Percentiles rank a stretch among this genome's conserved stretches.
Conservation (phyloP, 2,888 invertebrate species). For the Polymixis flavicincta region DNA sequence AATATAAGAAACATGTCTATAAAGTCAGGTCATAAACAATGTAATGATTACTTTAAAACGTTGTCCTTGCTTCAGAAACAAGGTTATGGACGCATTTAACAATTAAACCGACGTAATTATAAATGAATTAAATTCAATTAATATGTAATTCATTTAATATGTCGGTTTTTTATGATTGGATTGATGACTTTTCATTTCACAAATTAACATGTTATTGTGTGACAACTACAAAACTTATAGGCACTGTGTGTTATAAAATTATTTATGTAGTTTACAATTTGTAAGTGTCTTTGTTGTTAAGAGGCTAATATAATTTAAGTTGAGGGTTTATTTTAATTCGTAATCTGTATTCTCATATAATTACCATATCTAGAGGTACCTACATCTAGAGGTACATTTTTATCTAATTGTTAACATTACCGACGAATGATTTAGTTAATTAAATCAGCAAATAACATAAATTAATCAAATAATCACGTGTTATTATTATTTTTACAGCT, state of each 20-base stretch:
- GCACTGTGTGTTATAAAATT: not conserved
- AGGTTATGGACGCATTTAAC: not conserved
- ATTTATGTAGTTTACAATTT: not conserved
- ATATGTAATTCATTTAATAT: too few species aligned
- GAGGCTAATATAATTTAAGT: not conserved
- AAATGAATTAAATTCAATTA: constrained; percentile 1
- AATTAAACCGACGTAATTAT: not conserved
- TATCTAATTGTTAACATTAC: not conserved
- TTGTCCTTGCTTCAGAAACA: not conserved
- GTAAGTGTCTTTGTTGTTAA: not conserved
- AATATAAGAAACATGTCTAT: not conserved
- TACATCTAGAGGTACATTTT: too few species aligned
- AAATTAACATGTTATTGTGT: not conserved
- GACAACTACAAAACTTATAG: not conserved
- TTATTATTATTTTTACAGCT: not conserved
- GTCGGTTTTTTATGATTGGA: not conserved
- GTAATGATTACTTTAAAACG: not conserved
- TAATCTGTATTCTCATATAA: not conserved
- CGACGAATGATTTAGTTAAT: not conserved
- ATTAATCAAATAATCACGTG: not conserved
- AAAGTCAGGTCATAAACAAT: not conserved
- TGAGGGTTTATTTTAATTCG: not conserved
- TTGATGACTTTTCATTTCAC: not conserved
- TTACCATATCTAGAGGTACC: not conserved
- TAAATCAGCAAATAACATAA: not conserved